Base-by-base conservation (phyloP, 1,140 invertebrate species). In the Scaptomyza pallida region DNA sequence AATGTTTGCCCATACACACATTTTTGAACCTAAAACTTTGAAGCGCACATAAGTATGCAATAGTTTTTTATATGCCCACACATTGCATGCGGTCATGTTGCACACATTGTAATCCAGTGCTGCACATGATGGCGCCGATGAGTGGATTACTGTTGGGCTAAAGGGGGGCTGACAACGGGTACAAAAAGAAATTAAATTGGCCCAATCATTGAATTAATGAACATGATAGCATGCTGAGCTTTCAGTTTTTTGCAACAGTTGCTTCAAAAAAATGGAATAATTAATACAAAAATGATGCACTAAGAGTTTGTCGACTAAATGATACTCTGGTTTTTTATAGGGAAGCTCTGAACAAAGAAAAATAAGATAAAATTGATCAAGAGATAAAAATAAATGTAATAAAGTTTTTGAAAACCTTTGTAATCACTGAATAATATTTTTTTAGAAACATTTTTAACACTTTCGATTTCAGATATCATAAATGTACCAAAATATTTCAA, bases 1-100 rank as follows among this genome's bases (percentile, higher is more conserved):
- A 86, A 86, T 86, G 81, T 86, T 86, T 75, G 77, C 81, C 45
- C 82, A 81, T 88, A 86, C 82, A 86, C 82, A 78, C 81, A 86
- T 85, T 86, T 77, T 68, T 47, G 77, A 13, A 61, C 61, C 57
- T 30, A 75, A 78, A 83, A 67, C 67, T 78, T 86, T 47, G 61
- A 44, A 61, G 64, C 70, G 45, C 73, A 62, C 61, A 77, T 61
- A 86, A 86, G 77, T 81, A 71, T 75, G 70, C 82, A 75, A 72
- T 69, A 69, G 72, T 72, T 81, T 81, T 80, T 80, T 81, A 76
- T 86, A 83, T 72, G 64, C 55, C 67, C 41, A 76, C 80, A 60
- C 78, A 76, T 35, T 80, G 72, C 65, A 77, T 74, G 81, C 59
- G 81, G 73, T 75, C 56, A 48, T 67, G 35, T 15, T 16, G 13